A percentile compares a stretch with the other conserved stretches of the same genome.
These are phyloP conservation scores for Arizona elegans DNA, from an alignment of 2,113 vertebrate genomes.

Conservation along the genomic window DNA sequence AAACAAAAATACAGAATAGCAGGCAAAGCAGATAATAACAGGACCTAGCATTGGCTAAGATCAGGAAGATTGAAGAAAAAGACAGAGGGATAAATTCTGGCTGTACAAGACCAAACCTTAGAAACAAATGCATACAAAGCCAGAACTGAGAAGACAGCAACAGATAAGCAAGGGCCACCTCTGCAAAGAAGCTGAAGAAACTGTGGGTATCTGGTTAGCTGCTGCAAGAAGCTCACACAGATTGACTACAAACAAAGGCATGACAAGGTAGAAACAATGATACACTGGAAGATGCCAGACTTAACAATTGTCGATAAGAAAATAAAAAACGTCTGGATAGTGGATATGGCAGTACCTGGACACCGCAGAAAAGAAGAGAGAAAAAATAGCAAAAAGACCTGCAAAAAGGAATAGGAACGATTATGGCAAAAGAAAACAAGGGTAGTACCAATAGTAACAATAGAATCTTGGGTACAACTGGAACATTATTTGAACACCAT, in stretches of 20 bases:
- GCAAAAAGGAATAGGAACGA: too few species aligned
- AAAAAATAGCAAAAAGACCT: too few species aligned
- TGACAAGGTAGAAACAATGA: too few species aligned
- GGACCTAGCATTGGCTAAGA: background rate
- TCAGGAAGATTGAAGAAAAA: background rate
- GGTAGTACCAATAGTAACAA: too few species aligned
- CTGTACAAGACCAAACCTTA: background rate
- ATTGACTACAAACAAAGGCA: background rate
- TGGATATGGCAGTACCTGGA: too few species aligned
- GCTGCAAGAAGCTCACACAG: background rate
- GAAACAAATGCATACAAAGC: background rate
- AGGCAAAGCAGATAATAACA: background rate
- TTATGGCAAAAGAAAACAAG: too few species aligned
- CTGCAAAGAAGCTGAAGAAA: background rate
- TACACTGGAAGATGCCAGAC: too few species aligned
- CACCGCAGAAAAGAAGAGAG: too few species aligned
- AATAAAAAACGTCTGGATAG: too few species aligned
- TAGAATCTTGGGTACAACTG: too few species aligned
- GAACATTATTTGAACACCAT: too few species aligned
- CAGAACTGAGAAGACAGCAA: background rate
- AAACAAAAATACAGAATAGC: background rate
- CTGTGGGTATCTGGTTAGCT: background rate
- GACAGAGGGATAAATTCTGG: background rate
- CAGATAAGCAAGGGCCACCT: background rate
- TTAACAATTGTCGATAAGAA: too few species aligned